Conservation (phyloP, 2,113 vertebrate species). For the Caretta caretta region DNA sequence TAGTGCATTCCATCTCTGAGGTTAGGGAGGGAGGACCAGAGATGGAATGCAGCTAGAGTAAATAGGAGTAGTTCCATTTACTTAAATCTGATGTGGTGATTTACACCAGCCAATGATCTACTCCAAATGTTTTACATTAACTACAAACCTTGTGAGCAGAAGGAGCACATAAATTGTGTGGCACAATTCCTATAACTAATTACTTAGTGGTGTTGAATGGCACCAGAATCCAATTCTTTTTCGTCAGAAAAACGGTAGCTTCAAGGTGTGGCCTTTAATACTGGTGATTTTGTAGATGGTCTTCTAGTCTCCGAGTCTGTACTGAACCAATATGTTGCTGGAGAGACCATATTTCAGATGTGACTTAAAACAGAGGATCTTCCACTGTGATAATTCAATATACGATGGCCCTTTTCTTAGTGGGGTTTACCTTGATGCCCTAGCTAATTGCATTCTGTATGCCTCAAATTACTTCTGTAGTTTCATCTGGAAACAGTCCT, state of each 20-base stretch:
- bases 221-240: not conserved
- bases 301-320: not conserved
- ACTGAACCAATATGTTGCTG: not conserved
- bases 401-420: rapidly evolving
- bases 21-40: not conserved
- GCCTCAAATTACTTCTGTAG: rapidly evolving
- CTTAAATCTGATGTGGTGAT: not conserved
- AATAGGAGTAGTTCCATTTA: not conserved
- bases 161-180: not conserved
- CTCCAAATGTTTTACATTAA: not conserved
- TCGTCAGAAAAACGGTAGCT: not conserved
- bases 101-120: not conserved
- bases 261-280: not conserved
- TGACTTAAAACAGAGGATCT: not conserved
- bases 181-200: not conserved
- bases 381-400: not conserved
- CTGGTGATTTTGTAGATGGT: rapidly evolving
- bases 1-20: not conserved
- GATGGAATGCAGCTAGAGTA: not conserved
- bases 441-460: not conserved
- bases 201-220: not conserved
- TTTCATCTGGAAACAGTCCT: not conserved
- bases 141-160: not conserved
- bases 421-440: rapidly evolving
- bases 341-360: not conserved